Conservation (phyloP, 1,140 invertebrate species). For the Bradynema listronoti region DNA sequence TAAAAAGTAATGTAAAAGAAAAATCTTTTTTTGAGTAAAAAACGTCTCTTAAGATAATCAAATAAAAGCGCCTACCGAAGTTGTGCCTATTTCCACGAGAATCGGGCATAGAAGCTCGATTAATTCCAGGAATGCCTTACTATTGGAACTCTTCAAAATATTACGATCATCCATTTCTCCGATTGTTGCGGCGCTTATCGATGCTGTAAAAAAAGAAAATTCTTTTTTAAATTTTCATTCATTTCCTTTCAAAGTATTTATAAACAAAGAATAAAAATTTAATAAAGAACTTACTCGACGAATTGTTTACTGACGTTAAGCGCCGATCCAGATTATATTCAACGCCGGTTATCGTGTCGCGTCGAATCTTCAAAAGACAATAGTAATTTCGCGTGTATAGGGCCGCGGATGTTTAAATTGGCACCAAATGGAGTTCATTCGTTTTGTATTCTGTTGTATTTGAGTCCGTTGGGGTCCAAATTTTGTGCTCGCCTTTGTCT, state of each 20-base stretch:
- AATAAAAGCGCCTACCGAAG: slow-evolving; percentile 27
- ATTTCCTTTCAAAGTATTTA: slow-evolving; percentile 1
- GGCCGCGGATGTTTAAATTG: too few relatives aligned
- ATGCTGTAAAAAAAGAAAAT: neutral
- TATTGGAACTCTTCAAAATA: slow-evolving; percentile 16
- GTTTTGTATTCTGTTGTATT: too few relatives aligned
- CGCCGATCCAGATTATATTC: slow-evolving; percentile 15
- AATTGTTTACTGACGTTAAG: slow-evolving; percentile 9
- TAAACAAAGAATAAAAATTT: slow-evolving; percentile 3
- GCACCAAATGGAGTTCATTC: too few relatives aligned
- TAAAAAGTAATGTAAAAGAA: slow-evolving; percentile 18
- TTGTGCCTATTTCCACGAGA: slow-evolving; percentile 49
- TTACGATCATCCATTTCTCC: slow-evolving; percentile 24
- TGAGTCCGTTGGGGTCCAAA: too few relatives aligned
- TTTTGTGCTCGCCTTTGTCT: too few relatives aligned
- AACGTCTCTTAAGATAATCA: too few relatives aligned
- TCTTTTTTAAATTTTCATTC: slow-evolving; percentile 6
- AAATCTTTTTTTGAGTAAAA: too few relatives aligned
- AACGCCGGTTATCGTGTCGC: slow-evolving; percentile 6
- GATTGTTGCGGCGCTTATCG: neutral
- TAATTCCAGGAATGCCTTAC: slow-evolving; percentile 27
- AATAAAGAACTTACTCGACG: neutral
- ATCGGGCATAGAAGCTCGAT: slow-evolving; percentile 43
- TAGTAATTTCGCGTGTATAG: too few relatives aligned
- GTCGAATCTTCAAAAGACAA: too few relatives aligned